Evolutionary conservation across 2,797 vertebrate species (phyloP).

Genomic region (Characodon lateralis): DNA sequence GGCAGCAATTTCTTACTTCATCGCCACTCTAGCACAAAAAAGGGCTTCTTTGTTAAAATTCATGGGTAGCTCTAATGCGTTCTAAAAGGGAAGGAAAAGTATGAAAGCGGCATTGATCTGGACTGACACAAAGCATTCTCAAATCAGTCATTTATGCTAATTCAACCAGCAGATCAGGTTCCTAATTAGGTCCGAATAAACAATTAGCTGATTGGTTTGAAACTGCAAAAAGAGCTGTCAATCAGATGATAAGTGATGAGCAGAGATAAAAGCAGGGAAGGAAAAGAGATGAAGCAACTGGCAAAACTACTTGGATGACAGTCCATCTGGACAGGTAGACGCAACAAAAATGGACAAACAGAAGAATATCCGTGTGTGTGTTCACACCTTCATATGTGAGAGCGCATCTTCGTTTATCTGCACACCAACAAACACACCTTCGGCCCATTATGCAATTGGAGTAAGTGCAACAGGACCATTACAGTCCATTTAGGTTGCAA

Average conservation of each 20-base stretch:
- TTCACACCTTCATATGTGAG: conserved; percentile 15
- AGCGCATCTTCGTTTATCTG: not conserved
- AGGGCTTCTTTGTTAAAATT: conserved; percentile 52
- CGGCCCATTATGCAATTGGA: conserved; percentile 45
- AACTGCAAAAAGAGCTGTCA: conserved; percentile 59
- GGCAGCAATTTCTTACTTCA: conserved; percentile 56
- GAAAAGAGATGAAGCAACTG: not conserved
- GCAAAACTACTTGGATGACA: conserved; percentile 20
- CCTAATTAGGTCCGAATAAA: conserved; percentile 69
- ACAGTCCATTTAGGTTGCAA: conserved; percentile 59
- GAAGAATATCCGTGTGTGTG: not conserved
- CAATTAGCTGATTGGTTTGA: conserved; percentile 70
- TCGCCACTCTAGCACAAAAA: conserved; percentile 38
- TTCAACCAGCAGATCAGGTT: conserved; percentile 51
- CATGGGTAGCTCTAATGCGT: conserved; percentile 56
- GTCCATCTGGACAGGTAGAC: not conserved
- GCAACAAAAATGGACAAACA: not conserved
- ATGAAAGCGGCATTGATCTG: conserved; percentile 35
- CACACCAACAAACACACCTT: conserved; percentile 14
- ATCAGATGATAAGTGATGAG: conserved; percentile 33
- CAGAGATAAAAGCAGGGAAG: conserved; percentile 1
- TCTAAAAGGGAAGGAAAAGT: conserved; percentile 49
- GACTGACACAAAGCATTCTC: conserved; percentile 45
- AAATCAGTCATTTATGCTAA: conserved; percentile 70
- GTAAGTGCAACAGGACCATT: conserved; percentile 47